These are phyloP conservation scores for Lepas anatifera DNA, from an alignment of 2,888 invertebrate genomes.

Conservation along the genomic window DNA sequence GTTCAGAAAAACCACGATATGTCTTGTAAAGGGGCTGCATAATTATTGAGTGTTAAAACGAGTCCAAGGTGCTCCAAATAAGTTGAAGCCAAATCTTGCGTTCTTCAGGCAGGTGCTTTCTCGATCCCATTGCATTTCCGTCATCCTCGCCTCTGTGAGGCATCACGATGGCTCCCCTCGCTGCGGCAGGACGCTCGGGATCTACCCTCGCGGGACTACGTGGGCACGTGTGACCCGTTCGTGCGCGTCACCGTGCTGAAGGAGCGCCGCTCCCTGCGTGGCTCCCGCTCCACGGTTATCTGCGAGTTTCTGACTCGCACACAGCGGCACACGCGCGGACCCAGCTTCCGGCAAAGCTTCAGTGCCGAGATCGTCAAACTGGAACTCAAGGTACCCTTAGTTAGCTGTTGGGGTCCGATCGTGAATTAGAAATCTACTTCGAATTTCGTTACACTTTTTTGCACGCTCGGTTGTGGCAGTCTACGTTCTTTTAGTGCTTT, in stretches of 20 bases:
- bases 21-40: too few species aligned
- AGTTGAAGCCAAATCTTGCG: too few species aligned
- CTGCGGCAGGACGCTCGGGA: constrained; percentile 35
- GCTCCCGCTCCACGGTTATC: neutral
- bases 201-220: constrained; percentile 39
- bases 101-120: too few species aligned
- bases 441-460: too few species aligned
- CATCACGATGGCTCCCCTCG: neutral
- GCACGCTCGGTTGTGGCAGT: too few species aligned
- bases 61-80: too few species aligned
- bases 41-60: too few species aligned
- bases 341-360: constrained; percentile 37
- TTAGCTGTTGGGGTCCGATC: too few species aligned
- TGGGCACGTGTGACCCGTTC: constrained; percentile 31
- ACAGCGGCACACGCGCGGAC: constrained; percentile 35
- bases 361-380: constrained; percentile 33
- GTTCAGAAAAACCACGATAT: too few species aligned
- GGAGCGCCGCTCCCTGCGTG: constrained; percentile 21
- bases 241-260: constrained; percentile 26
- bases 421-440: too few species aligned
- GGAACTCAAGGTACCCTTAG: constrained; percentile 37
- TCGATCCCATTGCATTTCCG: neutral
- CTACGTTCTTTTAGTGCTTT: too few species aligned
- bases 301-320: constrained; percentile 30
- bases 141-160: neutral